Conservation (phyloP, 2,113 vertebrate species). For the Hippoglossus stenolepis region DNA sequence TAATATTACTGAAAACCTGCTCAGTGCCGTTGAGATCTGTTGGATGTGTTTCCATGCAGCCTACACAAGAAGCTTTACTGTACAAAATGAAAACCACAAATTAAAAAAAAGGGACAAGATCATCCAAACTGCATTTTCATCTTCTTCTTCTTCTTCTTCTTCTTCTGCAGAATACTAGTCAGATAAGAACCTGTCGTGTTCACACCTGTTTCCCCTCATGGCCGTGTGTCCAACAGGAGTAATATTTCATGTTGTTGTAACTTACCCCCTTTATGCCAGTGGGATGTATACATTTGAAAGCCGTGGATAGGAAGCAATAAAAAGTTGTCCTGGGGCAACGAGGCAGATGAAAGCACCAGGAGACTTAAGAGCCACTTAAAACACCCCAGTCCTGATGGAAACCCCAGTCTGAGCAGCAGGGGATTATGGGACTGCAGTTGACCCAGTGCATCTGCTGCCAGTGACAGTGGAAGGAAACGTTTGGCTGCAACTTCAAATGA, state of each 20-base stretch:
- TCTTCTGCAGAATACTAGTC: neutral
- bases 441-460: constrained; percentile 74
- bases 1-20: neutral
- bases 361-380: constrained; percentile 70
- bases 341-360: constrained; percentile 66
- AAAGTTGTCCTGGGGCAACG: constrained; percentile 38
- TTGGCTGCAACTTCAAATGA: constrained; percentile 73
- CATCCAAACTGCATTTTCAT: neutral
- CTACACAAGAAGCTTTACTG: neutral
- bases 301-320: constrained; percentile 47
- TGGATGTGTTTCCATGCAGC: neutral
- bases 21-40: neutral
- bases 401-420: constrained; percentile 57
- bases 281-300: constrained; percentile 37
- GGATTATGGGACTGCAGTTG: constrained; percentile 69
- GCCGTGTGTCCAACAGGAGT: neutral
- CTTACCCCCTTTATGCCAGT: neutral
- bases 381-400: constrained; percentile 60
- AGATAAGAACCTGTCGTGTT: neutral
- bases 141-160: too few species aligned
- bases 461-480: constrained; percentile 66
- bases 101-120: neutral
- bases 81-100: neutral
- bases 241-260: neutral
- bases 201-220: constrained; percentile 54